Evolutionary conservation across 2,113 vertebrate species (phyloP), one percentile per base, ranked within the genome.

Genomic region (Oxyura jamaicensis): DNA sequence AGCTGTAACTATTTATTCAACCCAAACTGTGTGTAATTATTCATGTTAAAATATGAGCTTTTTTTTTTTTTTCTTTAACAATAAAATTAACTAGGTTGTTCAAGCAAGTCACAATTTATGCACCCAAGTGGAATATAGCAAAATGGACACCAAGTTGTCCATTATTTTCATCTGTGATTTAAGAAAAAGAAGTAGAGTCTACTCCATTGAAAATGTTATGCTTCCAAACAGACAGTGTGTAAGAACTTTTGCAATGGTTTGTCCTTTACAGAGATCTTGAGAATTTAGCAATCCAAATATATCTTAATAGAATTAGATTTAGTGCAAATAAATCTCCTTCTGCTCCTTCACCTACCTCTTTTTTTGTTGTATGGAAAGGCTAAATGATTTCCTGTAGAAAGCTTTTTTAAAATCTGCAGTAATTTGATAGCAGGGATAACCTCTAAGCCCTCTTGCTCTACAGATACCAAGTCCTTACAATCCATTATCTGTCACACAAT

Each of bases 371-470:
- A 8, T 62, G 33, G 68, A 79, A 94, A 83, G 35, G 75, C 39
- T 71, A 90, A 93, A 88, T 29, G 6, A 55, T 86, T 90, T 94
- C 31, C 79, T 81, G 55, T 31, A 90, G 76, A 5, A 74, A 55
- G 31, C 1, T 71, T 86, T 91, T 69, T 81, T 39, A 5, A 84
- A 74, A 20, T 29, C 23, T 88, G 39, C 14, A 58, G 72, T 71
- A 88, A 94, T 88, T 83, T 94, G 68, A 71, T 88, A 80, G 72
- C 23, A 91, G 29, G 22, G 29, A 86, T 90, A 96, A 95, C 76
- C 83, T 94, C 59, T 21, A 83, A 95, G 53, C 25, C 85, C 35
- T 83, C 72, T 83, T 80, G 42, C 53, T 90, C 75, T 75, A 83
- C 19, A 90, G 50, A 68, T 60, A 90, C 29, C n/a, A 67, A 71